Conservation (phyloP, 2,888 invertebrate species). For the Perizoma flavofasciatum region DNA sequence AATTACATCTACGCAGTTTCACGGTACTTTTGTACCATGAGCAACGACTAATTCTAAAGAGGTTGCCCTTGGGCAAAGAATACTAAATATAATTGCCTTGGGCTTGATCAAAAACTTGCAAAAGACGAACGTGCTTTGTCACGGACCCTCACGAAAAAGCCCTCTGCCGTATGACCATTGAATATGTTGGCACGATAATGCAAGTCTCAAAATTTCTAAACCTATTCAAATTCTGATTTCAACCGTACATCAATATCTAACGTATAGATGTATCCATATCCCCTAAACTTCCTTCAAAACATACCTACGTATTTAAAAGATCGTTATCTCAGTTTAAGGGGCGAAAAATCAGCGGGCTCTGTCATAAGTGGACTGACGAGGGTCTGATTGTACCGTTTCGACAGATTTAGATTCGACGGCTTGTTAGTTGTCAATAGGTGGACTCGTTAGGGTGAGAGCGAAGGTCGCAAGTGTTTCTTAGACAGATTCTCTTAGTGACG, state of each 20-base stretch:
- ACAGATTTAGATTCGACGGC: conserved; percentile 57
- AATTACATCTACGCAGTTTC: conserved; percentile 22
- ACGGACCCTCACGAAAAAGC: conserved; percentile 57
- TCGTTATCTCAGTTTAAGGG: conserved; percentile 24
- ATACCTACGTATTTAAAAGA: conserved; percentile 18
- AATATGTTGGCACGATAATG: conserved; percentile 50
- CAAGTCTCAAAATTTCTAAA: conserved; percentile 41
- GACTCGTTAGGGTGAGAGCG: conserved; percentile 58
- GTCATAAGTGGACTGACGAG: conserved; percentile 67
- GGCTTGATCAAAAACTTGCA: conserved; percentile 59
- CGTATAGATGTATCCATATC: conserved; percentile 10
- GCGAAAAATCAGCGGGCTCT: conserved; percentile 35
- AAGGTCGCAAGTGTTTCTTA: conserved; percentile 44
- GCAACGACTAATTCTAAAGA: conserved; percentile 41
- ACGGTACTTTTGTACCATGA: conserved; percentile 30
- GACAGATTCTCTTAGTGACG: conserved; percentile 57
- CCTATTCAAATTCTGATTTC: conserved; percentile 41
- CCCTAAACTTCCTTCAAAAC: conserved; percentile 19
- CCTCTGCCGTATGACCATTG: conserved; percentile 48
- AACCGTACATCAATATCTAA: conserved; percentile 12
- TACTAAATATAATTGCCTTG: conserved; percentile 54
- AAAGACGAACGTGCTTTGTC: conserved; percentile 58
- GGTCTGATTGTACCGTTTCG: conserved; percentile 65
- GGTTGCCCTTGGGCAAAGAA: conserved; percentile 43
- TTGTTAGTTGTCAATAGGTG: conserved; percentile 59